Base-by-base conservation (phyloP, 2,113 vertebrate species). In the Redunca redunca region DNA sequence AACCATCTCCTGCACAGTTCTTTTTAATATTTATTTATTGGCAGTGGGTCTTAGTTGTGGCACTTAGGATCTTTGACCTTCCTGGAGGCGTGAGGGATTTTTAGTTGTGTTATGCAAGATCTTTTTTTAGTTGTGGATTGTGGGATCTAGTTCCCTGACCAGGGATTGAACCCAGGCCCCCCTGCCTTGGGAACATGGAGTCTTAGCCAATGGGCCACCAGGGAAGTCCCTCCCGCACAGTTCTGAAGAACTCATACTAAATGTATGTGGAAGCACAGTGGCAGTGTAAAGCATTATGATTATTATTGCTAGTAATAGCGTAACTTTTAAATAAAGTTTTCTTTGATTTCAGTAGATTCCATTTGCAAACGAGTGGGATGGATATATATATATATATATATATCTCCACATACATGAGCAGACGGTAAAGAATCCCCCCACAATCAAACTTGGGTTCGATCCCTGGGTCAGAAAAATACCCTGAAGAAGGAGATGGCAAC, bases 291-390 rank as follows among this genome's bases (percentile, higher is more conserved):
- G 81, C 46, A 13, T 43, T 40, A 16, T 57, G 12, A 48, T 64
- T 81, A 30, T 55, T 81, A 26, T 71, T 90, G 53, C 62, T 74
- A 78, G 62, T 55, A 57, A 92, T 30, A 71, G 4, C 2, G 7
- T n/a, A 23, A 52, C 30, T 78, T 74, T 84, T 74, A 94, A 92
- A 81, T 64, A 52, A 94, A 12, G 43, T 52, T 95, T 94, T 62
- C n/a, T 96, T 93, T 95, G 62, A 90, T 88, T 91, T 87, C 90
- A 92, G 71, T 78, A 87, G 46, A 53, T 91, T 53, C 90, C 28
- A 74, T 86, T 95, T 91, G 48, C n/a, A 92, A 83, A 84, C 55
- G 30, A 48, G 23, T 78, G 26, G 21, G 30, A 77, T 53, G 55
- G 10, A 16, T 57, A 13, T 21, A 40, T 40, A 77, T 26, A 43